These are phyloP conservation scores for Apogon hyalosoma DNA, from an alignment of 2,797 vertebrate species.

Conservation along the genomic window DNA sequence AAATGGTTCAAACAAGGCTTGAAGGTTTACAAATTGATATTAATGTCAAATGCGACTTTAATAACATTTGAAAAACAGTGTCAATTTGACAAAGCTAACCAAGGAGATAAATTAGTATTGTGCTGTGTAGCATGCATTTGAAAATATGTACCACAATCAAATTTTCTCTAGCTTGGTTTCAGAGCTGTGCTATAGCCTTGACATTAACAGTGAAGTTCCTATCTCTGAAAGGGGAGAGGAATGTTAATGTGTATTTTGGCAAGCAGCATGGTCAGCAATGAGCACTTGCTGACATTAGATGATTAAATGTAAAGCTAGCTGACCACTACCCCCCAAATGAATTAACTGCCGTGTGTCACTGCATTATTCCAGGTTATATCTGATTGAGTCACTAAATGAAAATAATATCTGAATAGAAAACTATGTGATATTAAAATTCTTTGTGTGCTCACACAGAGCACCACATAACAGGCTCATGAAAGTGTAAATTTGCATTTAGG, in stretches of 20 bases:
- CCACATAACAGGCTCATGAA: no score
- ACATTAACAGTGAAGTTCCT: slow-evolving; percentile 52
- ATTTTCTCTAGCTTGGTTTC: slow-evolving; percentile 28
- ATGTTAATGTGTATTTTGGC: slow-evolving; percentile 74
- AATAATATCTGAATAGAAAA: not conserved
- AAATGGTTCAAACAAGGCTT: not conserved
- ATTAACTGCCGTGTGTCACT: slow-evolving; percentile 4
- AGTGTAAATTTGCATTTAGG: no score
- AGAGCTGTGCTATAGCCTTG: slow-evolving; percentile 23
- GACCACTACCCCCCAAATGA: slow-evolving; percentile 1
- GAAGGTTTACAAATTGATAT: slow-evolving; percentile 1
- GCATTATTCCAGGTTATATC: not conserved
- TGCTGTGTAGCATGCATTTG: no score
- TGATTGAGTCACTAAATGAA: slow-evolving; percentile 15
- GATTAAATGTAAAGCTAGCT: slow-evolving; percentile 54
- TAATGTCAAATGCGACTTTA: slow-evolving; percentile 7
- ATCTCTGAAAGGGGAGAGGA: slow-evolving; percentile 51
- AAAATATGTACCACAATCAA: slow-evolving; percentile 30
- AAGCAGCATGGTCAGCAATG: slow-evolving; percentile 44
- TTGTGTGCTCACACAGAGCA: not conserved
- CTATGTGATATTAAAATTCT: slow-evolving; percentile 23
- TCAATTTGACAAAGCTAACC: no score
- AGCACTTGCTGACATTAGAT: slow-evolving; percentile 52
- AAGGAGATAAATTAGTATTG: no score
- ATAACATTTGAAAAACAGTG: not conserved